Conservation (phyloP, 2,888 invertebrate species). For the Alsophila aescularia region DNA sequence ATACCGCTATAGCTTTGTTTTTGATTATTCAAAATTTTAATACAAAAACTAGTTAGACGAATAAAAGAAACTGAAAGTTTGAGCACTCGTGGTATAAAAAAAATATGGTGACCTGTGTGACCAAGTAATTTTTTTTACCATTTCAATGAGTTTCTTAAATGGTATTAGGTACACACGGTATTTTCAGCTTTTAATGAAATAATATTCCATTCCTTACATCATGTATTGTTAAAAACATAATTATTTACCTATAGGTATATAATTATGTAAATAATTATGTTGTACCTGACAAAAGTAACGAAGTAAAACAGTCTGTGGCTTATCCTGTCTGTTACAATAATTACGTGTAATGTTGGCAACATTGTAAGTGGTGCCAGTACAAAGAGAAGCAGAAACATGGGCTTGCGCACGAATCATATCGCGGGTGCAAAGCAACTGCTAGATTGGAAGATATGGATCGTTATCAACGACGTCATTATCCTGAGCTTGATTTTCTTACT, state of each 20-base stretch:
- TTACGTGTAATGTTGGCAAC: conserved; percentile 49
- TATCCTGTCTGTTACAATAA: conserved; percentile 51
- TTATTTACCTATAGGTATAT: background rate
- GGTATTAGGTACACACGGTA: too few species aligned
- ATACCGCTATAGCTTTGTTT: too few species aligned
- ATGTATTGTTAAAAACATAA: too few species aligned
- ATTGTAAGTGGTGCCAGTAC: conserved; percentile 41
- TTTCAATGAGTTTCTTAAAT: too few species aligned
- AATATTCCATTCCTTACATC: too few species aligned
- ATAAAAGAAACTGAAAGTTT: too few species aligned
- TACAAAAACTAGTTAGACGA: too few species aligned
- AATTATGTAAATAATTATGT: background rate
- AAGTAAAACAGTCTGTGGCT: conserved; percentile 39
- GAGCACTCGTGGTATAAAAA: too few species aligned
- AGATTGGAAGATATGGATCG: conserved; percentile 29
- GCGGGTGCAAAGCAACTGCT: conserved; percentile 25
- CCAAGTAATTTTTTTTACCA: too few species aligned
- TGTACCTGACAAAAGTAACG: background rate
- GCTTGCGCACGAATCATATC: conserved; percentile 29
- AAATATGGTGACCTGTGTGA: too few species aligned
- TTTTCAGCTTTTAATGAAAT: too few species aligned
- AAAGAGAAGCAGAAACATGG: conserved; percentile 30
- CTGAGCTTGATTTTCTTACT: conserved; percentile 11
- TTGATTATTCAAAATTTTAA: too few species aligned
- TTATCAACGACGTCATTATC: conserved; percentile 31